Percentiles rank a stretch among this genome's conserved stretches.
These are phyloP conservation scores for Mormyrus iriodes DNA, from an alignment of 2,113 vertebrate genomes.

Conservation along the genomic window DNA sequence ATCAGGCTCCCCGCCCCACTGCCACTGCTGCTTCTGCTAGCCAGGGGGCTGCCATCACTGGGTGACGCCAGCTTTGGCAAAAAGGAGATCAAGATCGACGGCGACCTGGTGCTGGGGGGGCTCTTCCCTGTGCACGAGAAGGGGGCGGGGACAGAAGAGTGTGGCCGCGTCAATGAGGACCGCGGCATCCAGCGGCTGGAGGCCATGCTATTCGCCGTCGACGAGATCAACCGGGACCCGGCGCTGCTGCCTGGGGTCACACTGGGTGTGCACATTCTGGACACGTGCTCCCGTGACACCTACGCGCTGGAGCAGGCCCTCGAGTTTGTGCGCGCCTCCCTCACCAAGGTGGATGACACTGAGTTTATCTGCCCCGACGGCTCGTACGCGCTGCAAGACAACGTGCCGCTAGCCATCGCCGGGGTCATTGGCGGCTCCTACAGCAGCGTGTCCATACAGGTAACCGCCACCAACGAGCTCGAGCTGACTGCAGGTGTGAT, in stretches of 20 bases:
- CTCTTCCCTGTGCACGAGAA: conserved; percentile 98
- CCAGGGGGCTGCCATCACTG: conserved; percentile 72
- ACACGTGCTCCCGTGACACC: conserved; percentile 94
- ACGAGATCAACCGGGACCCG: conserved; percentile 85
- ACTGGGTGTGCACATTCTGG: conserved; percentile 91
- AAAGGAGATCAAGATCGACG: conserved; percentile 93
- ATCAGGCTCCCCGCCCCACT: conserved; percentile 56
- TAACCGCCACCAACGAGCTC: conserved; percentile 44
- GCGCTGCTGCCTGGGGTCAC: conserved; percentile 82
- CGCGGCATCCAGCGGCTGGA: conserved; percentile 92
- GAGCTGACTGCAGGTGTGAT: not conserved
- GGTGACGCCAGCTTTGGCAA: conserved; percentile 80
- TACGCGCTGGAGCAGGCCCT: conserved; percentile 95
- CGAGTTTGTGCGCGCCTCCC: conserved; percentile 94
- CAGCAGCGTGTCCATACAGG: conserved; percentile 98
- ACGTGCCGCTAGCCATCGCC: conserved; percentile 84
- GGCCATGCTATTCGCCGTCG: conserved; percentile 96
- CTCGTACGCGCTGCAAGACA: conserved; percentile 89
- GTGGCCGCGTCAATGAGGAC: conserved; percentile 91
- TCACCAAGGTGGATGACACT: conserved; percentile 96
- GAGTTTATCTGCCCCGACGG: conserved; percentile 98
- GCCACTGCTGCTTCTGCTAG: conserved; percentile 76
- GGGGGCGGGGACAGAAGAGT: conserved; percentile 86
- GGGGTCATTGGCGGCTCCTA: conserved; percentile 94
- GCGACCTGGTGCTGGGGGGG: conserved; percentile 90